Evolutionary conservation across 1,140 invertebrate species (phyloP).

Genomic region (Drosophila navojoa): DNA sequence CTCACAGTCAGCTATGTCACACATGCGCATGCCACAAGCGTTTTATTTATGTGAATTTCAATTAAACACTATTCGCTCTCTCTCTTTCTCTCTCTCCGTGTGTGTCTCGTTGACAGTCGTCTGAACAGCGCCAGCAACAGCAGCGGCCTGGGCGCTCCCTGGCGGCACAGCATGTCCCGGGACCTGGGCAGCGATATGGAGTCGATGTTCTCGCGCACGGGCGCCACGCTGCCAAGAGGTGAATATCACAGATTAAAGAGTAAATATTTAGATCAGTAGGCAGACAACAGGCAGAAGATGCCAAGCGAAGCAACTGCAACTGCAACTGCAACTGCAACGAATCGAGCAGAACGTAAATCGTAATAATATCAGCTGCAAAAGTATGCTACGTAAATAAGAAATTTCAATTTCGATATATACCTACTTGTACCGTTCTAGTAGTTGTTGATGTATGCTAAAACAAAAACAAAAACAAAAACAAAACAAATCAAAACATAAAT

Average conservation of each 20-base stretch:
- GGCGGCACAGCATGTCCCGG: slow-evolving; percentile 86
- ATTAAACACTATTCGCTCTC: background rate
- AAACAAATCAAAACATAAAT: slow-evolving; percentile 27
- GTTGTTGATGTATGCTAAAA: slow-evolving; percentile 75
- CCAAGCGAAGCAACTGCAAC: slow-evolving; percentile 18
- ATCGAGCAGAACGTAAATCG: slow-evolving; percentile 28
- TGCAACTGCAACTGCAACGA: slow-evolving; percentile 11
- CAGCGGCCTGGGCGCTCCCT: slow-evolving; percentile 83
- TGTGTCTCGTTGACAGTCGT: slow-evolving; percentile 54
- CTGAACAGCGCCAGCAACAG: slow-evolving; percentile 75
- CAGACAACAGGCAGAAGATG: slow-evolving; percentile 33
- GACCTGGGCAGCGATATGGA: slow-evolving; percentile 86
- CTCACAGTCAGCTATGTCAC: background rate
- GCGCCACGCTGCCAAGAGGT: slow-evolving; percentile 87
- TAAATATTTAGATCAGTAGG: slow-evolving; percentile 83
- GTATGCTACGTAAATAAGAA: slow-evolving; percentile 70
- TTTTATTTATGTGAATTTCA: background rate
- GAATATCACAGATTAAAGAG: slow-evolving; percentile 84
- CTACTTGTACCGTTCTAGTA: slow-evolving; percentile 61
- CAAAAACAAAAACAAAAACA: slow-evolving; percentile 5
- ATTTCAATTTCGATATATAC: slow-evolving; percentile 48
- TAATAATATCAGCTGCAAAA: slow-evolving; percentile 35
- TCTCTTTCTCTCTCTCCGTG: background rate
- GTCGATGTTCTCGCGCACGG: slow-evolving; percentile 85
- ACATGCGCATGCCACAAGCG: background rate